These are phyloP conservation scores for Venturia canescens DNA, from an alignment of 1,140 invertebrate species.

Conservation along the genomic window DNA sequence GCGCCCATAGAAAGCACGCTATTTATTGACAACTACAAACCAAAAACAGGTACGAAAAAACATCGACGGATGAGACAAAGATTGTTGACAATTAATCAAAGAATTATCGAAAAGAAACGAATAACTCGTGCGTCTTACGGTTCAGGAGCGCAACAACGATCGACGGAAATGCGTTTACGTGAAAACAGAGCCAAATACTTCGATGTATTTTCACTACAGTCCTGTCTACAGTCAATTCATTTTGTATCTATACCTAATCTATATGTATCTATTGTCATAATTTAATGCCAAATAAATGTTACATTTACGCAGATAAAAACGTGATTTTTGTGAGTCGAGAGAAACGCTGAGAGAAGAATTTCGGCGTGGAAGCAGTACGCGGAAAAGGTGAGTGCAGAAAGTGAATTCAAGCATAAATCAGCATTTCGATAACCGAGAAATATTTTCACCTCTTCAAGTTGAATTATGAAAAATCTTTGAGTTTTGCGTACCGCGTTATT, in stretches of 20 bases:
- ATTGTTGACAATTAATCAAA: background rate
- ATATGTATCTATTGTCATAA: constrained; percentile 75
- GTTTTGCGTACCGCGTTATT: background rate
- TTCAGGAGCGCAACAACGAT: constrained; percentile 32
- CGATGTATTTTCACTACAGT: constrained; percentile 76
- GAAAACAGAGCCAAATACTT: constrained; percentile 64
- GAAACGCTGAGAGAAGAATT: no score
- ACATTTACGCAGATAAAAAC: constrained; percentile 70
- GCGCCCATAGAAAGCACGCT: constrained; percentile 20
- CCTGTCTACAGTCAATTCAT: constrained; percentile 76
- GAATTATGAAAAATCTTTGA: background rate
- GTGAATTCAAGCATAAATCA: no score
- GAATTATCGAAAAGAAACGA: background rate
- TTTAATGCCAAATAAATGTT: constrained; percentile 77
- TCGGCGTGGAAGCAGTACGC: no score
- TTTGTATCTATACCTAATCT: constrained; percentile 75
- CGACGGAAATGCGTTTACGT: constrained; percentile 61
- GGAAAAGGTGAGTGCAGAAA: no score
- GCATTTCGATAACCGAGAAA: no score
- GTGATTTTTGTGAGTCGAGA: no score
- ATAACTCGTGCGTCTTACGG: no score
- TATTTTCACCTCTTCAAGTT: no score
- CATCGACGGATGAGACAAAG: constrained; percentile 11
- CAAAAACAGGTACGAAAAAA: background rate
- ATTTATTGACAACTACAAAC: background rate